phyloP scores from a whole-genome alignment of 2,113 vertebrate species.

The Rhynchomys soricoides region DNA sequence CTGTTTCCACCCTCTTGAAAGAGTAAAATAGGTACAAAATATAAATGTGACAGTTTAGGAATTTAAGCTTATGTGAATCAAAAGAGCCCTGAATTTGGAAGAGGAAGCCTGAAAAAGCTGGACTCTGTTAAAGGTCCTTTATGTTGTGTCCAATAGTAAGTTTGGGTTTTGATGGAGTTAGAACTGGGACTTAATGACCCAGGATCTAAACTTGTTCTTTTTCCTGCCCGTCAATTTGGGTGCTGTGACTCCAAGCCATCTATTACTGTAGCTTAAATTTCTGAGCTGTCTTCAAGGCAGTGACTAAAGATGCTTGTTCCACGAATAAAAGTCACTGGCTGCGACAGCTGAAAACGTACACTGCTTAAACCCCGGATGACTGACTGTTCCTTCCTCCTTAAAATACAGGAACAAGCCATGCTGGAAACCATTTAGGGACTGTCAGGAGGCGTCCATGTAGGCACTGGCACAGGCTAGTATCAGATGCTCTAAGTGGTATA shows the following conservation, averaged over 20 bases:
- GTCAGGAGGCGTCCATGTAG: neutral
- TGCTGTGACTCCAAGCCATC: neutral
- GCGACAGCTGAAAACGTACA: neutral
- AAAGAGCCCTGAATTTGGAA: neutral
- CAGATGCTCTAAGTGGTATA: neutral
- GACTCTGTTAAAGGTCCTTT: neutral
- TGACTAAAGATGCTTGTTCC: neutral
- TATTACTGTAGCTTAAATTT: neutral
- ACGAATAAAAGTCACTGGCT: constrained; percentile 9
- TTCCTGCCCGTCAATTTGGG: neutral
- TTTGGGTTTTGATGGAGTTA: neutral
- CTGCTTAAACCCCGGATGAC: neutral
- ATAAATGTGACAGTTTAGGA: neutral
- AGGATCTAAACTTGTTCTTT: neutral
- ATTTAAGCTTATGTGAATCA: neutral
- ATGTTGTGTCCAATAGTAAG: neutral
- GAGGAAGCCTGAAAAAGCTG: neutral
- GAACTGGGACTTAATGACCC: neutral
- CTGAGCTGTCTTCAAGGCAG: neutral
- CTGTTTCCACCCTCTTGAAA: constrained; percentile 7
- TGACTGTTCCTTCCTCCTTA: neutral
- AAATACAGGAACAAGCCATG: neutral
- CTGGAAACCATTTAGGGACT: neutral
- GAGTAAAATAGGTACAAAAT: neutral
- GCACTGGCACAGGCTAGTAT: neutral